Evolutionary conservation across 2,113 vertebrate genomes (phyloP), one percentile per base, ranked within the genome.

Genomic region (Apaloderma vittatum): DNA sequence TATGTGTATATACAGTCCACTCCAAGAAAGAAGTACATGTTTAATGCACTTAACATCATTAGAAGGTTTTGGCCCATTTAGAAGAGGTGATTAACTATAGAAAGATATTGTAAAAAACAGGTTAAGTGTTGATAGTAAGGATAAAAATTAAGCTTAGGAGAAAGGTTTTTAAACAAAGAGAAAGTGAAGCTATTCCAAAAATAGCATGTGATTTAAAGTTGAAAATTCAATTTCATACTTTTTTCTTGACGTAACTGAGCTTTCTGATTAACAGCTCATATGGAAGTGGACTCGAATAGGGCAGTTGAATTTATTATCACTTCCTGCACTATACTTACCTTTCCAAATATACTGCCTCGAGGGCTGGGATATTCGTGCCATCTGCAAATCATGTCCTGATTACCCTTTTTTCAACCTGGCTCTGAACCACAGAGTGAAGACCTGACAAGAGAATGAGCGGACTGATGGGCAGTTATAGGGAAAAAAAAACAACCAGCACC

Each of bases 331-430:
- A 17, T 21, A 63, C 10, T 79, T 62, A 61, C 27, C 51, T 66
- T 58, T 36, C 72, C 37, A 61, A 84, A 76, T 76, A 68, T 3
- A 75, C n/a, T 77, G 86, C 76, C 73, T 70, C 57, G 49, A 93
- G 58, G 66, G 63, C 7, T 83, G 65, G 72, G 59, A 83, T 73
- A 77, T 62, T 30, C 36, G 57, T 45, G 45, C 12, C 19, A 70
- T 70, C 89, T 88, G 67, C 43, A 22, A 94, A 88, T 94, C 75
- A 89, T 19, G 72, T 68, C 18, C 83, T 86, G 59, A 91, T 83
- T 57, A 88, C 54, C 49, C 5, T 2, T 61, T 86, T 93, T 93
- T 76, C 86, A 73, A 18, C 40, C 15, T 73, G 62, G 11, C 63
- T 94, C 71, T 68, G 63, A 94, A 95, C 18, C 34, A 86, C 24